These are phyloP conservation scores for Acanthopleura granulata DNA, from an alignment of 2,888 invertebrate species.

Conservation along the genomic window DNA sequence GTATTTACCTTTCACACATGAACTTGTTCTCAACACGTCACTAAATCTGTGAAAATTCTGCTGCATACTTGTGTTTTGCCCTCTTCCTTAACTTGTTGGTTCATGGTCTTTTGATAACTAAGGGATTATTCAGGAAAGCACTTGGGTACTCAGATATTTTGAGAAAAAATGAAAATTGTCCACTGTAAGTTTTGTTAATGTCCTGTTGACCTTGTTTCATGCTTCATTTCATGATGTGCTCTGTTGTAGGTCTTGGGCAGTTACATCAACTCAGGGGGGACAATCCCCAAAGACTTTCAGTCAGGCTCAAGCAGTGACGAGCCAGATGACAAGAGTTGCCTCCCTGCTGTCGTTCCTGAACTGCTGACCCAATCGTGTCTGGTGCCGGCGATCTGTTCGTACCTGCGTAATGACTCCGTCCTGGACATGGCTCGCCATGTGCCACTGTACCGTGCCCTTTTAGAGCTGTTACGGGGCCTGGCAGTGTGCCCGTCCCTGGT, in stretches of 20 bases:
- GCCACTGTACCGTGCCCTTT: constrained; percentile 87
- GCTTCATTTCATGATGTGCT: too few relatives aligned
- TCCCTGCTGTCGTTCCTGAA: constrained; percentile 78
- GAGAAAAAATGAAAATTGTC: too few relatives aligned
- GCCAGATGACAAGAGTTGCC: constrained; percentile 35
- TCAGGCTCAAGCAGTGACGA: constrained; percentile 22
- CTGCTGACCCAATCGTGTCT: constrained; percentile 86
- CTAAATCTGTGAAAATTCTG: too few relatives aligned
- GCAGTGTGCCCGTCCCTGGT: constrained; percentile 77
- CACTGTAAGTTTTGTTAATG: too few relatives aligned
- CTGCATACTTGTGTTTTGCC: too few relatives aligned
- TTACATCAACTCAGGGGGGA: constrained; percentile 81
- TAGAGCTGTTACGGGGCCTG: constrained; percentile 84
- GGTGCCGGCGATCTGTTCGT: constrained; percentile 89
- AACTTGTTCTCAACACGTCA: too few relatives aligned
- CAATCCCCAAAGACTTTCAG: constrained; percentile 51
- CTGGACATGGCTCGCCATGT: constrained; percentile 97
- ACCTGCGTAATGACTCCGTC: constrained; percentile 94
- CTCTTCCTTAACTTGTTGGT: too few relatives aligned
- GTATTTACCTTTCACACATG: neutral
- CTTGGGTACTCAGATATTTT: too few relatives aligned
- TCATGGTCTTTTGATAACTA: too few relatives aligned
- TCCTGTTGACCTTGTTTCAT: too few relatives aligned
- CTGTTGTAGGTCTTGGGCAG: constrained; percentile 82
- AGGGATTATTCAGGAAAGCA: too few relatives aligned